Percentiles rank a stretch among this genome's conserved stretches.
These are phyloP conservation scores for Mylabris sibirica DNA, from an alignment of 2,888 invertebrate species.

Conservation along the genomic window DNA sequence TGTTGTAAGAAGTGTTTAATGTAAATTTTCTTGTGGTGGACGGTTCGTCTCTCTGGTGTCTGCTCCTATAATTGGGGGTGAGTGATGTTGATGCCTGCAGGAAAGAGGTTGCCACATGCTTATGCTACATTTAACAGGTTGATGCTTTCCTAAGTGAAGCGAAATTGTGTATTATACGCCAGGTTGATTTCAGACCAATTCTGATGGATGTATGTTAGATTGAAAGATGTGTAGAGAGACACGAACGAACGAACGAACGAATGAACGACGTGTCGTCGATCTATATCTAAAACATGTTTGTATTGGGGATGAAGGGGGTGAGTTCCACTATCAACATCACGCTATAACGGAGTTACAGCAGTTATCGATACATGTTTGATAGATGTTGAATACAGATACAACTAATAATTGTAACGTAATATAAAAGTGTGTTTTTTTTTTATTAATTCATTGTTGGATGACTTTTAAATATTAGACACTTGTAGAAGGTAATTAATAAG, in stretches of 20 bases:
- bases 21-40: not conserved
- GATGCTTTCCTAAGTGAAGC: conserved; percentile 46
- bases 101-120: not conserved
- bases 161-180: conserved; percentile 46
- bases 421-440: not conserved
- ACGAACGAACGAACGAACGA: too few species aligned
- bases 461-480: not conserved
- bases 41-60: not conserved
- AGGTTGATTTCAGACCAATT: conserved; percentile 35
- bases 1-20: too few species aligned
- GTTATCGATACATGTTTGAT: not conserved
- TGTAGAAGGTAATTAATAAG: conserved; percentile 17
- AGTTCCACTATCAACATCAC: conserved; percentile 17
- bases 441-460: not conserved
- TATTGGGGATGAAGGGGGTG: conserved; percentile 24
- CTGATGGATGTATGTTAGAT: conserved; percentile 18
- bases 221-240: not conserved
- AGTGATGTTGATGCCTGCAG: not conserved
- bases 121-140: conserved; percentile 47
- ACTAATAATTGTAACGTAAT: not conserved
- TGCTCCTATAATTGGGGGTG: not conserved
- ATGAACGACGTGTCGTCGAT: not conserved
- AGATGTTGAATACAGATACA: not conserved
- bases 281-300: conserved; percentile 22
- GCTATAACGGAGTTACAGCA: not conserved